Evolutionary conservation across 2,888 invertebrate species (phyloP).

Genomic region (Sinotaia quadrata): DNA sequence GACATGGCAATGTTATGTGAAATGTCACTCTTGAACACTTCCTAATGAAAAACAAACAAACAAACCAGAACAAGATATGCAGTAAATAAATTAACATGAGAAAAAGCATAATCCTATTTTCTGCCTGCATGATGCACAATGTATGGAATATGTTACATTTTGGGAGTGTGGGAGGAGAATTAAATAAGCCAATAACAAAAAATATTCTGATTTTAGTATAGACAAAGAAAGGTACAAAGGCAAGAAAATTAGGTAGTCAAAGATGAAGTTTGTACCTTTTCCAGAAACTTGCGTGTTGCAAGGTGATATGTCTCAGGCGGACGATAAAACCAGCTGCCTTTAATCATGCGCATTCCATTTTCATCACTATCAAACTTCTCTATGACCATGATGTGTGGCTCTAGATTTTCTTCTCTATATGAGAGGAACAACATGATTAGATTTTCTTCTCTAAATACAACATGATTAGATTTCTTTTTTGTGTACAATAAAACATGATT

Average conservation of each 20-base stretch:
- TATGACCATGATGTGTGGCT: constrained; percentile 83
- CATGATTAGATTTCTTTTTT: constrained; percentile 3
- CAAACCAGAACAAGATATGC: constrained; percentile 4
- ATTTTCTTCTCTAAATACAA: too few relatives aligned
- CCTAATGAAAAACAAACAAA: constrained; percentile 72
- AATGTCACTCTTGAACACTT: constrained; percentile 95
- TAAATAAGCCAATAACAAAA: too few relatives aligned
- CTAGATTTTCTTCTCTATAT: constrained; percentile 61
- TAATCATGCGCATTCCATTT: constrained; percentile 84
- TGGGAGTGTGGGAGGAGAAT: neutral
- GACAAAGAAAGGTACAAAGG: too few relatives aligned
- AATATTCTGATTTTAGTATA: too few relatives aligned
- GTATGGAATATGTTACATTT: neutral
- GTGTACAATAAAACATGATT: neutral
- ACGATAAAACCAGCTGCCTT: constrained; percentile 89
- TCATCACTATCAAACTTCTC: constrained; percentile 92
- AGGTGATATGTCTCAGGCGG: constrained; percentile 97
- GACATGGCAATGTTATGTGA: constrained; percentile 88
- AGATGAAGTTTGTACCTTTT: too few relatives aligned
- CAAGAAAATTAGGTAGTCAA: too few relatives aligned
- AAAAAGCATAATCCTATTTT: too few relatives aligned
- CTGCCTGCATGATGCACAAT: too few relatives aligned
- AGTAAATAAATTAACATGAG: too few relatives aligned
- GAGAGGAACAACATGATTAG: too few relatives aligned
- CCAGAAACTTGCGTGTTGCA: constrained; percentile 93